Conservation (phyloP, 2,797 vertebrate species). For the Tachyglossus aculeatus region DNA sequence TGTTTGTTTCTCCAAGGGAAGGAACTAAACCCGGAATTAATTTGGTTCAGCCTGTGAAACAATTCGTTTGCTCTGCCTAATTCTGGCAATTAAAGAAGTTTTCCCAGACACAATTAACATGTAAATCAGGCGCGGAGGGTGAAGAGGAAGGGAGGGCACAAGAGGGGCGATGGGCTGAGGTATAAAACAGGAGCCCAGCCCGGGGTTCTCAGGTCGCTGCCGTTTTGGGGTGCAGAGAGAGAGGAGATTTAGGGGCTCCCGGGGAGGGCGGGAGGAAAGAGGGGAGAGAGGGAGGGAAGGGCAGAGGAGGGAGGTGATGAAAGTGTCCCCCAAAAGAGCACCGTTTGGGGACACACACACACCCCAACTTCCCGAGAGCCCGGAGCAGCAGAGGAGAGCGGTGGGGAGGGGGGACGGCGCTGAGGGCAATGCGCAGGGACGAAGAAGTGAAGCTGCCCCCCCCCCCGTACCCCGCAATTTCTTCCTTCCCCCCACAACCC, state of each 20-base stretch:
- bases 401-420: background rate
- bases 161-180: too few species aligned
- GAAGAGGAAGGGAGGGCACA: too few species aligned
- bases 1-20: conserved; percentile 69
- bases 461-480: accelerated
- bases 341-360: background rate
- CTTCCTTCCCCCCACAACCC: background rate
- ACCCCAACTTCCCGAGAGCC: background rate
- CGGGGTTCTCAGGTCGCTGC: too few species aligned
- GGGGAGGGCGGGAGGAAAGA: background rate
- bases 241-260: too few species aligned
- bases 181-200: background rate
- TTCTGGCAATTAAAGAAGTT: conserved; percentile 68
- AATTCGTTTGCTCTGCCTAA: conserved; percentile 69
- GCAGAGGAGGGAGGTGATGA: background rate
- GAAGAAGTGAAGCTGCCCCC: too few species aligned
- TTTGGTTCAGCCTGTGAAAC: conserved; percentile 65
- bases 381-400: background rate
- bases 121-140: conserved; percentile 53
- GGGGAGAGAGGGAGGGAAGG: background rate
- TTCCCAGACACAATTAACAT: conserved; percentile 66
- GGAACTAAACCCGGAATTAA: conserved; percentile 68
- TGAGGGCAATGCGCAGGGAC: background rate
- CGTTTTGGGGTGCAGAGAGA: too few species aligned
- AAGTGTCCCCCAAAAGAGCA: too few species aligned